These are phyloP conservation scores for Drosophila cardini DNA, from an alignment of 1,140 invertebrate species.

Conservation along the genomic window DNA sequence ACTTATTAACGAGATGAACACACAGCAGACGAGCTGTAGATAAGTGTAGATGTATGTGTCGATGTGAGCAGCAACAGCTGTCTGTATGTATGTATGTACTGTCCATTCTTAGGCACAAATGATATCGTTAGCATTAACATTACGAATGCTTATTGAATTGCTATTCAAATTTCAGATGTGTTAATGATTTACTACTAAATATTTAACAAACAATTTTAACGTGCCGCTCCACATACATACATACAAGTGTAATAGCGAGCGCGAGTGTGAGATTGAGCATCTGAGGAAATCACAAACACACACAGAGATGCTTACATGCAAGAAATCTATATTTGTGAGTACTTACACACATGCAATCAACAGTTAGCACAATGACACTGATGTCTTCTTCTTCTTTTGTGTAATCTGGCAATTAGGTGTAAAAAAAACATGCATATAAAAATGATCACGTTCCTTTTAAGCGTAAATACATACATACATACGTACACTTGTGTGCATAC, in stretches of 20 bases:
- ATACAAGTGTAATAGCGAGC: not conserved
- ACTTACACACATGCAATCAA: not conserved
- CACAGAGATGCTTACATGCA: not conserved
- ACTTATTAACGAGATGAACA: not conserved
- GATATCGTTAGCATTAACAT: constrained; percentile 46
- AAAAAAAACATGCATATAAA: constrained; percentile 13
- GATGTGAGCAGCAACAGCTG: constrained; percentile 7
- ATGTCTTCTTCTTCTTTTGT: constrained; percentile 7
- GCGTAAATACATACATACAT: not conserved
- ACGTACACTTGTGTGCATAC: too few species aligned
- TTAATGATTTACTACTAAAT: constrained; percentile 45
- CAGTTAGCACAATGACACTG: constrained; percentile 10
- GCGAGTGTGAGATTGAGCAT: not conserved
- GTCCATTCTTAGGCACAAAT: constrained; percentile 39
- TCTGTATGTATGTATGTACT: not conserved
- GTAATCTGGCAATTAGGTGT: constrained; percentile 15
- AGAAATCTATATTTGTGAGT: not conserved
- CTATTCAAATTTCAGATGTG: constrained; percentile 46
- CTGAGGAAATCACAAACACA: not conserved
- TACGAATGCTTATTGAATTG: constrained; percentile 40
- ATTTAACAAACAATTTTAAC: constrained; percentile 11
- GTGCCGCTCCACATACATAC: constrained; percentile 7
- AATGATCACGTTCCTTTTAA: constrained; percentile 7
- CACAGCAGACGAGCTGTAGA: not conserved
- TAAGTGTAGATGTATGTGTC: not conserved